phyloP scores from a whole-genome alignment of 2,113 vertebrate genomes.

The Charina bottae region DNA sequence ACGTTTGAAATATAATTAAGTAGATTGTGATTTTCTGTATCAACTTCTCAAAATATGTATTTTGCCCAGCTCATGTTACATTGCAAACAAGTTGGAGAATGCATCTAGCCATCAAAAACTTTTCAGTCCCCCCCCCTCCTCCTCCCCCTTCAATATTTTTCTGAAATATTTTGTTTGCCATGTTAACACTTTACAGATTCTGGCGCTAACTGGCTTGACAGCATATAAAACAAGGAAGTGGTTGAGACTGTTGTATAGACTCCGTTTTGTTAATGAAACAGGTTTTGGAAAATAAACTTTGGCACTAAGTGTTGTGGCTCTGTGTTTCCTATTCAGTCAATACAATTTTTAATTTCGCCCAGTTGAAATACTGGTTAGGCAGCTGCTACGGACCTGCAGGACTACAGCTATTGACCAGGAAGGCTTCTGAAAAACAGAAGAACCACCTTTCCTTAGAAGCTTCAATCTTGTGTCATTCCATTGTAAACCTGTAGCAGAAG shows the following conservation, averaged over 20 bases:
- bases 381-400: background rate
- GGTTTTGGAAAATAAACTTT: slow-evolving; percentile 72
- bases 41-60: background rate
- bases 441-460: background rate
- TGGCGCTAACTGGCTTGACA: slow-evolving; percentile 53
- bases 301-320: slow-evolving; percentile 30
- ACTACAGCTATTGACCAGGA: background rate
- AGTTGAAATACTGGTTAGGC: background rate
- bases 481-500: background rate
- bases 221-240: slow-evolving; percentile 37
- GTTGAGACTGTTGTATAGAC: slow-evolving; percentile 52
- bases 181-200: slow-evolving; percentile 49
- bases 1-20: slow-evolving; percentile 16
- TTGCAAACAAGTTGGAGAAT: slow-evolving; percentile 32
- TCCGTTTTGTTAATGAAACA: slow-evolving; percentile 60
- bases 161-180: slow-evolving; percentile 57
- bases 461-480: background rate
- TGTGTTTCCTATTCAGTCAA: slow-evolving; percentile 7
- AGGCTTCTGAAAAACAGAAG: background rate
- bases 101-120: slow-evolving; percentile 30
- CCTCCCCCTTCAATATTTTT: slow-evolving; percentile 15
- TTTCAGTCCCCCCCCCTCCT: background rate
- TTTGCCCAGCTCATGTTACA: slow-evolving; percentile 12
- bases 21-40: slow-evolving; percentile 13
- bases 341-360: background rate